These are phyloP conservation scores for Piaya cayana DNA, from an alignment of 2,113 vertebrate species.

Conservation along the genomic window DNA sequence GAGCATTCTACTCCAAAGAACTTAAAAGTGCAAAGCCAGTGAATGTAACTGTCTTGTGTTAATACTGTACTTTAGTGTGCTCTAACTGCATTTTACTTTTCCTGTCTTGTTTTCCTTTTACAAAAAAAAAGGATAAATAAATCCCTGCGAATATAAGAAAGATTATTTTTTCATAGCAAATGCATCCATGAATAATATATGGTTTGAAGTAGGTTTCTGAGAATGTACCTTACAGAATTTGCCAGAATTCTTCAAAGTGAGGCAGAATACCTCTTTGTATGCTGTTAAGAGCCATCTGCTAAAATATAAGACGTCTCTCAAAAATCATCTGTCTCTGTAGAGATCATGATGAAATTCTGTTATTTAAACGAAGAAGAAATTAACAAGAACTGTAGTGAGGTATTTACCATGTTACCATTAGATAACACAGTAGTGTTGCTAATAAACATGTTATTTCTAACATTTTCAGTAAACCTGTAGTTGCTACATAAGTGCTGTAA, in stretches of 20 bases:
- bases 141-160: not conserved
- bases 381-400: not conserved
- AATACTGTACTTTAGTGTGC: not conserved
- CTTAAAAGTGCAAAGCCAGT: constrained; percentile 22
- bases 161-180: not conserved
- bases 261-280: not conserved
- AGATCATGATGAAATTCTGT: not conserved
- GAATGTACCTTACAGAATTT: not conserved
- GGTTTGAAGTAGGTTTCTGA: not conserved
- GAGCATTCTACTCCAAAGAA: not conserved
- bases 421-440: not conserved
- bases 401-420: not conserved
- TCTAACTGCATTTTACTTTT: not conserved
- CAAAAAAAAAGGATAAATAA: not conserved
- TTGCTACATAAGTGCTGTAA: not conserved
- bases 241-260: not conserved
- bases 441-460: not conserved
- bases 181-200: not conserved
- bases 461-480: not conserved
- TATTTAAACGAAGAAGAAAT: not conserved
- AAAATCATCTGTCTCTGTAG: not conserved
- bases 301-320: not conserved
- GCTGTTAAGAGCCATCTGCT: not conserved
- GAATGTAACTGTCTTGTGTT: not conserved
- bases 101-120: not conserved